A percentile compares a stretch with the other conserved stretches of the same genome.
Evolutionary conservation across 2,113 vertebrate genomes (phyloP).

Genomic region (Aix galericulata): DNA sequence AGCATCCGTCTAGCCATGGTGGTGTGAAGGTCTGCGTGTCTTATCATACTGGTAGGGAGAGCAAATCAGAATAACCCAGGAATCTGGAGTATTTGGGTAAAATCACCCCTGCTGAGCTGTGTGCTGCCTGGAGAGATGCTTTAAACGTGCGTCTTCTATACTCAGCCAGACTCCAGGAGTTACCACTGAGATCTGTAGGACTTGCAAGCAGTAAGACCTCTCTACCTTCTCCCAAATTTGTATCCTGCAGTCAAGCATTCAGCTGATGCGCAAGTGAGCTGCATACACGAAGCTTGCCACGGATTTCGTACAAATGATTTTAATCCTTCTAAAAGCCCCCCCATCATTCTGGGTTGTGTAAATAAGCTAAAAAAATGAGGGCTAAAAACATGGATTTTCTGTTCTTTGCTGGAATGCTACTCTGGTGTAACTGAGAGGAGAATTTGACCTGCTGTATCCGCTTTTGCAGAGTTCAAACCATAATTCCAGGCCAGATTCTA

Average conservation of each 20-base stretch:
- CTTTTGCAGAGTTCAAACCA: conserved; percentile 58
- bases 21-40: background rate
- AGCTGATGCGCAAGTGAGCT: background rate
- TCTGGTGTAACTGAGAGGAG: conserved; percentile 55
- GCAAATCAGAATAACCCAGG: conserved; percentile 5
- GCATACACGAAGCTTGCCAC: background rate
- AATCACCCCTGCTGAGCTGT: background rate
- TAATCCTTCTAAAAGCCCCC: background rate
- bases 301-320: conserved; percentile 15
- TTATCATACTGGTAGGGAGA: background rate
- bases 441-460: conserved; percentile 61
- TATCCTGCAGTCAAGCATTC: background rate
- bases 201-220: background rate
- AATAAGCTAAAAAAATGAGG: conserved; percentile 37
- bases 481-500: conserved; percentile 65
- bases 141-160: background rate
- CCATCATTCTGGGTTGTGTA: background rate
- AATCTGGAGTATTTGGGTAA: background rate
- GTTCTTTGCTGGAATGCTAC: conserved; percentile 56
- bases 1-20: background rate
- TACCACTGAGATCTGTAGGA: background rate
- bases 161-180: background rate
- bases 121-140: background rate
- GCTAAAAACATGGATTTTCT: conserved; percentile 54
- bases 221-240: background rate